Evolutionary conservation across 2,113 vertebrate genomes (phyloP).

Genomic region (Onychostruthus taczanowskii): DNA sequence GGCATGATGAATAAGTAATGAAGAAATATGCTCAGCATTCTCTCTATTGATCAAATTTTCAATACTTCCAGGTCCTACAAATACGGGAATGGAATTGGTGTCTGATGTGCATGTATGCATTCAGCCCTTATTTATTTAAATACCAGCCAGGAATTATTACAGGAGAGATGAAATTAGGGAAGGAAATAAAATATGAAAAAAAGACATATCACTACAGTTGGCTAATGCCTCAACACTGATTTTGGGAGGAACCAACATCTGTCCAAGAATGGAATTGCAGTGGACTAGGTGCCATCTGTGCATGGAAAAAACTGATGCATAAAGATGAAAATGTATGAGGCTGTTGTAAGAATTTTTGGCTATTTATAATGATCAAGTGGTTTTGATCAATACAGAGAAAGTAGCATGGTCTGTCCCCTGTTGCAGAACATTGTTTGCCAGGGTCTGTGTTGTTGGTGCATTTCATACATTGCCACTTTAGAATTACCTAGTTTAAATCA

Average conservation of each 20-base stretch:
- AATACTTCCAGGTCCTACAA: background rate
- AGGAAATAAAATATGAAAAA: background rate
- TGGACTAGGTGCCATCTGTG: background rate
- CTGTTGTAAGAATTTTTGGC: background rate
- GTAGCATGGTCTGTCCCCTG: background rate
- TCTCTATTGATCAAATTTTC: background rate
- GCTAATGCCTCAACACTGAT: background rate
- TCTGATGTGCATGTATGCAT: rapidly evolving
- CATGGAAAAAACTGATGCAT: background rate
- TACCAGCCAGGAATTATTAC: background rate
- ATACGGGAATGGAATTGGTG: background rate
- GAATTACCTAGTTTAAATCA: background rate
- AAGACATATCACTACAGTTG: background rate
- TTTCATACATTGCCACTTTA: background rate
- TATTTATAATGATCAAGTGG: background rate
- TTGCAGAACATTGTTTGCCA: background rate
- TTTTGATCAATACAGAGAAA: background rate
- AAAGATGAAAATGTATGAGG: background rate
- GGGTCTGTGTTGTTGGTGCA: background rate
- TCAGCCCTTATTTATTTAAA: background rate
- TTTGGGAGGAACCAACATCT: background rate
- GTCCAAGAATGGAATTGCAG: background rate
- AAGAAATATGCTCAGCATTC: background rate
- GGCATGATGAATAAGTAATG: background rate
- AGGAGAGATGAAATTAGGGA: background rate